These are phyloP conservation scores for Orestias chungarensis DNA, from an alignment of 2,797 vertebrate species.

Conservation along the genomic window DNA sequence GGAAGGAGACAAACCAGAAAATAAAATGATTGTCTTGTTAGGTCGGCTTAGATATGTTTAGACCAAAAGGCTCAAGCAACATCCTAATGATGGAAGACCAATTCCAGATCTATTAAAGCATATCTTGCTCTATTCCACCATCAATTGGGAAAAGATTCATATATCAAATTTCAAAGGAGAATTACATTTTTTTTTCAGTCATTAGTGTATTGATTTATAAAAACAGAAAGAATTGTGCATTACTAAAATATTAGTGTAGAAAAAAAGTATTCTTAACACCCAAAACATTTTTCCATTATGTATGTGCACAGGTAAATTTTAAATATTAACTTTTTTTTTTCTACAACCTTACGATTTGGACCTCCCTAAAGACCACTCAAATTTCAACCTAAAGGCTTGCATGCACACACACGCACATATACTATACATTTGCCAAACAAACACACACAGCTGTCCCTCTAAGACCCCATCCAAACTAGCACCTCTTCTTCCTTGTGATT, in stretches of 20 bases:
- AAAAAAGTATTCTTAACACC: not conserved
- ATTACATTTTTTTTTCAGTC: not conserved
- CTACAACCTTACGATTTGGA: conserved; percentile 41
- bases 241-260: no score
- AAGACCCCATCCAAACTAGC: conserved; percentile 73
- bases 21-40: no score
- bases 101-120: no score
- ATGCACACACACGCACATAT: conserved; percentile 30
- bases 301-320: conserved; percentile 1
- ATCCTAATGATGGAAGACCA: no score
- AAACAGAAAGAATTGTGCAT: no score
- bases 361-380: conserved; percentile 49
- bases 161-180: no score
- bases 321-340: conserved; percentile 35
- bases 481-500: conserved; percentile 77
- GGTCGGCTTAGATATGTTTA: no score
- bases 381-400: conserved; percentile 55
- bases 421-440: conserved; percentile 57
- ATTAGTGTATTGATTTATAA: no score
- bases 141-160: no score
- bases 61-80: no score
- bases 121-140: no score
- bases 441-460: conserved; percentile 76
- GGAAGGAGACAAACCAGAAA: no score
- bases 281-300: not conserved